Conservation (phyloP, 2,797 vertebrate species). For the Apogon talboti region DNA sequence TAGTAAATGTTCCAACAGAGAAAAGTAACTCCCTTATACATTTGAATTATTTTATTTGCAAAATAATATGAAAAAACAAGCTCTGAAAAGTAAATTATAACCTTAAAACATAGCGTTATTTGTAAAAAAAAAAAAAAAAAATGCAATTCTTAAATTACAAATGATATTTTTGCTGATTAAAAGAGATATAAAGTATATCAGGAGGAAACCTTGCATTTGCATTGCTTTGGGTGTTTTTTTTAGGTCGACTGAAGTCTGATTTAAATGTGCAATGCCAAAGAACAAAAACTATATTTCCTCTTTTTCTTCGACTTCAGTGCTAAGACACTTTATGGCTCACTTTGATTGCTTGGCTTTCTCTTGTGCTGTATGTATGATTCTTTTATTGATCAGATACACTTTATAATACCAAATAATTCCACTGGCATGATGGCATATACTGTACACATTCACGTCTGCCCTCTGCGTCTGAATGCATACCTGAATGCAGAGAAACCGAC, state of each 20-base stretch:
- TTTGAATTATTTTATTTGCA: slow-evolving; percentile 4
- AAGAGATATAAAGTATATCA: background rate
- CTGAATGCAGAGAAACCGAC: slow-evolving; percentile 75
- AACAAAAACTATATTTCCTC: slow-evolving; percentile 40
- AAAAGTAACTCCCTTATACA: slow-evolving; percentile 1
- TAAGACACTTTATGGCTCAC: slow-evolving; percentile 72
- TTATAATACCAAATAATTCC: slow-evolving; percentile 77
- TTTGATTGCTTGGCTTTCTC: slow-evolving; percentile 49
- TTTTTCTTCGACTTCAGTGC: slow-evolving; percentile 44
- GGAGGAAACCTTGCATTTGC: slow-evolving; percentile 10
- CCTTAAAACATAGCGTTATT: background rate
- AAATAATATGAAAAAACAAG: slow-evolving; percentile 16
- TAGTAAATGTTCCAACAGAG: slow-evolving; percentile 7
- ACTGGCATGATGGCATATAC: slow-evolving; percentile 79
- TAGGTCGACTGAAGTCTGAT: slow-evolving; percentile 30
- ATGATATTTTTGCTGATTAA: slow-evolving; percentile 10
- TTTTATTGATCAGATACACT: slow-evolving; percentile 54
- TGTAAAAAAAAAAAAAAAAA: background rate
- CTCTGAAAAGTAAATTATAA: background rate
- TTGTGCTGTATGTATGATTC: slow-evolving; percentile 53
- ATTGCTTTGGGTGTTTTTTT: slow-evolving; percentile 8
- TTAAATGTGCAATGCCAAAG: slow-evolving; percentile 72
- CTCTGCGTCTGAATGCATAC: slow-evolving; percentile 61
- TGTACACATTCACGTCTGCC: slow-evolving; percentile 70
- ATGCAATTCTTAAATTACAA: too few relatives aligned